Conservation (phyloP, 2,888 invertebrate species). For the Athalia circularis region DNA sequence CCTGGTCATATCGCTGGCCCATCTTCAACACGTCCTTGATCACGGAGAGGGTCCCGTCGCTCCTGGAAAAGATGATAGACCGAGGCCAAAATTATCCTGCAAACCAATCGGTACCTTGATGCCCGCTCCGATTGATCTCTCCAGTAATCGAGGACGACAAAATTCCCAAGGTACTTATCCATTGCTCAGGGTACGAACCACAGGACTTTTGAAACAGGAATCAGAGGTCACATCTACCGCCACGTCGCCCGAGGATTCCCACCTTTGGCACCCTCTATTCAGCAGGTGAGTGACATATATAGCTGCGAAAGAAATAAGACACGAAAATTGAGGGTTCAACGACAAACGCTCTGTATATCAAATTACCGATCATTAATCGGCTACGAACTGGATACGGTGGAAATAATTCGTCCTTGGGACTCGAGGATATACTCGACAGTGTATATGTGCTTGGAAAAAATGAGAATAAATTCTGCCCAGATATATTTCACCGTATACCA, state of each 20-base stretch:
- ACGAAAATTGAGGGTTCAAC: neutral
- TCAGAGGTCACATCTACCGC: constrained; percentile 70
- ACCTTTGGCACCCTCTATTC: constrained; percentile 90
- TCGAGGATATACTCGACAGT: no score
- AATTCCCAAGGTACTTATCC: constrained; percentile 57
- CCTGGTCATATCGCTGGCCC: constrained; percentile 84
- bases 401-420: no score
- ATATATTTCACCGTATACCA: no score
- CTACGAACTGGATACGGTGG: no score
- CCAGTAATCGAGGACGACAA: constrained; percentile 58
- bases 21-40: constrained; percentile 77
- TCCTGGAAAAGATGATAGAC: constrained; percentile 72
- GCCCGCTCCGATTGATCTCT: constrained; percentile 71
- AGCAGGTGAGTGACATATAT: constrained; percentile 81
- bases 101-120: constrained; percentile 71
- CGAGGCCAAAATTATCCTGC: constrained; percentile 68
- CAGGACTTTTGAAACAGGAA: constrained; percentile 68
- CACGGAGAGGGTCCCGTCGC: constrained; percentile 64
- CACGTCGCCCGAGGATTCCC: constrained; percentile 74
- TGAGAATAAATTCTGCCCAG: no score
- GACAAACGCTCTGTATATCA: no score
- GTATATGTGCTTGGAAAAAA: no score
- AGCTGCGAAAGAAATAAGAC: neutral
- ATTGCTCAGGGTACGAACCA: constrained; percentile 66
- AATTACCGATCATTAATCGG: no score